Conservation (phyloP, 2,888 invertebrate genomes). For the Euzophera pinguis region DNA sequence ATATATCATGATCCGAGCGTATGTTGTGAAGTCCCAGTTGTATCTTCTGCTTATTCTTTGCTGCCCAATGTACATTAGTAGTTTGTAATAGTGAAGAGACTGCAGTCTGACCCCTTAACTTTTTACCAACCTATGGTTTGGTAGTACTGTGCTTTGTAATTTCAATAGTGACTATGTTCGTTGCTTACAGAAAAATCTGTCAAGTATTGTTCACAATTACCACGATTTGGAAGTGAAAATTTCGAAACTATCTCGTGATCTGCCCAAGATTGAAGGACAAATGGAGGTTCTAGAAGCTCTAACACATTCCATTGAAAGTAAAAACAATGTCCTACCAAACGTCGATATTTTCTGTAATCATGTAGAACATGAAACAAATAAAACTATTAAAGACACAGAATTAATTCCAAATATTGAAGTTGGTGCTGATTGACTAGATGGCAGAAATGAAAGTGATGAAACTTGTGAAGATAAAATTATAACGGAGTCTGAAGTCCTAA, state of each 20-base stretch:
- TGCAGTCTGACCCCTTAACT: too few species aligned
- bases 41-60: too few species aligned
- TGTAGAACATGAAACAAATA: background rate
- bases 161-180: background rate
- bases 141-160: too few species aligned
- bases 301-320: constrained; percentile 39
- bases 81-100: too few species aligned
- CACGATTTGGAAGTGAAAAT: constrained; percentile 49
- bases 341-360: background rate
- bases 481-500: background rate
- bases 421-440: constrained; percentile 1
- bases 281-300: constrained; percentile 54
- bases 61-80: too few species aligned
- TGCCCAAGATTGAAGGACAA: constrained; percentile 63
- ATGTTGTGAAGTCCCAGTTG: too few species aligned
- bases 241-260: constrained; percentile 43
- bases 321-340: constrained; percentile 17
- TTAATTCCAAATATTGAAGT: background rate
- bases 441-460: background rate
- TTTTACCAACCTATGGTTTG: too few species aligned
- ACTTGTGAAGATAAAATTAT: background rate
- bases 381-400: background rate
- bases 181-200: constrained; percentile 52
- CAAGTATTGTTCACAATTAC: constrained; percentile 46
- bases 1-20: too few species aligned